Evolutionary conservation across 2,888 invertebrate genomes (phyloP).

Genomic region (Cephus runcator): DNA sequence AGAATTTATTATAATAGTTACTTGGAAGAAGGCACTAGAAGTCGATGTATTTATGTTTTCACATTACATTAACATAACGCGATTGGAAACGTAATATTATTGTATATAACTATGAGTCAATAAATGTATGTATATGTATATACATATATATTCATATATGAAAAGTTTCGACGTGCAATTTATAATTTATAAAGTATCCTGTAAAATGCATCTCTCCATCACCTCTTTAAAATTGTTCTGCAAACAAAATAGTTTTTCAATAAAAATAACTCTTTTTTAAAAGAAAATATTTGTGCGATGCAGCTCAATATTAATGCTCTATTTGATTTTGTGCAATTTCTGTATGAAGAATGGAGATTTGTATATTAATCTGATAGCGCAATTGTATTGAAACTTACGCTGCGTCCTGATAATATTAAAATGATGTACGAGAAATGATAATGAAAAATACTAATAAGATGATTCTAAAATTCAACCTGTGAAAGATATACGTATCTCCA

Average conservation of each 20-base stretch:
- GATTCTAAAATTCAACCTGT: not conserved
- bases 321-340: not conserved
- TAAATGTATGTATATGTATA: not conserved
- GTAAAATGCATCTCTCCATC: not conserved
- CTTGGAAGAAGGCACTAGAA: conserved; percentile 29
- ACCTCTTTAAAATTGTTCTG: not conserved
- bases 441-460: not conserved
- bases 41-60: conserved; percentile 20
- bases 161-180: not conserved
- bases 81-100: too few species aligned
- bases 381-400: not conserved
- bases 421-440: not conserved
- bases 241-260: not conserved
- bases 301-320: not conserved
- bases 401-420: not conserved
- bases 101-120: not conserved
- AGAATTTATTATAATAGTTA: not conserved
- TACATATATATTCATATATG: not conserved
- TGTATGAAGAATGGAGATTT: not conserved
- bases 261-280: not conserved
- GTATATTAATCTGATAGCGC: not conserved
- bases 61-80: not conserved
- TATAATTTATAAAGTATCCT: not conserved
- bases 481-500: not conserved
- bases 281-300: not conserved